These are phyloP conservation scores for Hyperopisus bebe DNA, from an alignment of 2,113 vertebrate genomes.

Conservation along the genomic window DNA sequence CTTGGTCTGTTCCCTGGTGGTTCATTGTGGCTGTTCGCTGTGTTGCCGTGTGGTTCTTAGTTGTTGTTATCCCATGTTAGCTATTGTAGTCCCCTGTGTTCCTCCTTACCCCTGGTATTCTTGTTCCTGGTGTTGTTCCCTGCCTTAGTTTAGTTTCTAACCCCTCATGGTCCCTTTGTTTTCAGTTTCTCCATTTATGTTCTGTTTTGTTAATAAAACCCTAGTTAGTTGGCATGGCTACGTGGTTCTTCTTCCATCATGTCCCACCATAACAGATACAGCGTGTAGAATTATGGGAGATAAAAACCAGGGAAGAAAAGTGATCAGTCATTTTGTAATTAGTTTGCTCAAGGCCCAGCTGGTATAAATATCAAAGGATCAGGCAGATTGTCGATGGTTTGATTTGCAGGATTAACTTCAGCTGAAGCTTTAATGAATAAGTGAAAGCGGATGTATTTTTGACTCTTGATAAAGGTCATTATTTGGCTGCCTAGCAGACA, in stretches of 20 bases:
- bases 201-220: too few species aligned
- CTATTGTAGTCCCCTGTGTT: background rate
- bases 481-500: background rate
- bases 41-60: background rate
- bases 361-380: constrained; percentile 5
- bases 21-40: background rate
- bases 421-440: background rate
- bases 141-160: background rate
- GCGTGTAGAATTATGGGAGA: background rate
- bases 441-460: background rate
- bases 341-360: constrained; percentile 2
- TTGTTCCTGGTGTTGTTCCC: background rate
- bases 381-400: constrained; percentile 7
- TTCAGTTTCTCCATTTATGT: too few species aligned
- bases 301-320: background rate
- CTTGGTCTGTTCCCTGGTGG: background rate
- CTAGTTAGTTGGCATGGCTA: background rate
- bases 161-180: too few species aligned
- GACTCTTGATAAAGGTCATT: background rate
- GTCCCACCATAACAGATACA: background rate
- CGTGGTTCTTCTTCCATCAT: background rate
- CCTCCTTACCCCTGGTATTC: background rate
- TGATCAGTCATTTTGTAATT: background rate
- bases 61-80: background rate
- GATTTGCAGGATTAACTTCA: background rate